Evolutionary conservation across 2,888 invertebrate genomes (phyloP).

Genomic region (Galeruca laticollis): DNA sequence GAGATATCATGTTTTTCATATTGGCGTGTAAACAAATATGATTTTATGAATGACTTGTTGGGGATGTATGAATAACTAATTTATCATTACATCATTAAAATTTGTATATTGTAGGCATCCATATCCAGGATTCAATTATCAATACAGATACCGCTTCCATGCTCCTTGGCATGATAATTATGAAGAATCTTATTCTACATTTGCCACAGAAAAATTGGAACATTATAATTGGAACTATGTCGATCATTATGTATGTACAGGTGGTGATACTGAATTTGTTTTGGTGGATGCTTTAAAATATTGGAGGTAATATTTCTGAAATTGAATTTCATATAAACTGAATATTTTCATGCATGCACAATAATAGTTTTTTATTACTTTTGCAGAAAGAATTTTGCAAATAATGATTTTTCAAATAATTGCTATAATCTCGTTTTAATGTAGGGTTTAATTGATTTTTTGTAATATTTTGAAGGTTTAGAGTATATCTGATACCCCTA

Average conservation of each 20-base stretch:
- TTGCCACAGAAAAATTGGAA: conserved; percentile 94
- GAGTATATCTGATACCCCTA: conserved; percentile 88
- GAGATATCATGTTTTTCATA: too few relatives aligned
- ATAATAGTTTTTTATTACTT: too few relatives aligned
- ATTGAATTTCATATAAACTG: neutral
- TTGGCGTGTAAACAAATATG: too few relatives aligned
- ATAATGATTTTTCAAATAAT: too few relatives aligned
- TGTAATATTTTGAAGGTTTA: conserved; percentile 72
- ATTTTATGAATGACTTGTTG: too few relatives aligned
- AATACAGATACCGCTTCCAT: conserved; percentile 92
- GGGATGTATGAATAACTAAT: too few relatives aligned
- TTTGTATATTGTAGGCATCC: conserved; percentile 80
- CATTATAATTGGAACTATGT: conserved; percentile 98
- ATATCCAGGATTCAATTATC: conserved; percentile 91
- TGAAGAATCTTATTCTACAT: conserved; percentile 94
- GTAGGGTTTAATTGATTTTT: conserved; percentile 4
- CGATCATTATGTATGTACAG: conserved; percentile 95
- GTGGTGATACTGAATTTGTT: conserved; percentile 90
- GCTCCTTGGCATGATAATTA: conserved; percentile 93
- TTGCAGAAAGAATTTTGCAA: too few relatives aligned
- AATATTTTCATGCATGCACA: neutral
- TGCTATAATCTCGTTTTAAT: neutral
- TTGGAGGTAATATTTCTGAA: conserved; percentile 59
- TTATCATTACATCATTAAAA: too few relatives aligned
- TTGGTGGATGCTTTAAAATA: conserved; percentile 81